Conservation (phyloP, 2,888 invertebrate species). For the Sinotaia quadrata region DNA sequence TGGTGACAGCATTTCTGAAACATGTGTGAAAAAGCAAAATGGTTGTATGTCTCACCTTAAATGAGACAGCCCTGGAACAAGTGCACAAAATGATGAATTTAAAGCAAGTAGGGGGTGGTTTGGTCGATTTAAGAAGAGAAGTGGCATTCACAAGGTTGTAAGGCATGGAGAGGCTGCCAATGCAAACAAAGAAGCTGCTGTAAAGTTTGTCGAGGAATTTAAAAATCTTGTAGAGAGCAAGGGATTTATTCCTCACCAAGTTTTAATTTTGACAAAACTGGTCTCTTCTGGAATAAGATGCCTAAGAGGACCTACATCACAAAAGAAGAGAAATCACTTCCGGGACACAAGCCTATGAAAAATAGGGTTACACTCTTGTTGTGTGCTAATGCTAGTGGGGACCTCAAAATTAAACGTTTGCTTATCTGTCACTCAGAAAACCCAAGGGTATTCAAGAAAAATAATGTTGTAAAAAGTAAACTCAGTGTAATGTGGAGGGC, state of each 20-base stretch:
- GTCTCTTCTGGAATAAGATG: conserved; percentile 20
- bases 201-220: background rate
- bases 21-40: no score
- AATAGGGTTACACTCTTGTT: background rate
- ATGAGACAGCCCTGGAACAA: no score
- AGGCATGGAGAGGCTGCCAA: conserved; percentile 10
- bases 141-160: background rate
- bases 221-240: background rate
- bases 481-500: conserved; percentile 11
- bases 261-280: conserved; percentile 19
- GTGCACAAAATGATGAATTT: no score
- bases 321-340: conserved; percentile 1
- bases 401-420: background rate
- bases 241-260: background rate
- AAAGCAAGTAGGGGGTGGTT: no score
- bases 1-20: no score
- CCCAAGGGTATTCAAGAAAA: background rate
- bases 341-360: background rate
- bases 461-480: background rate
- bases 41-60: no score
- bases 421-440: no score
- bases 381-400: background rate
- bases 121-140: conserved; percentile 4
- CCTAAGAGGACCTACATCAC: conserved; percentile 22
- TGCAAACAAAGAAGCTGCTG: background rate